Conservation (phyloP, 2,888 invertebrate genomes). For the Salpingus planirostris region DNA sequence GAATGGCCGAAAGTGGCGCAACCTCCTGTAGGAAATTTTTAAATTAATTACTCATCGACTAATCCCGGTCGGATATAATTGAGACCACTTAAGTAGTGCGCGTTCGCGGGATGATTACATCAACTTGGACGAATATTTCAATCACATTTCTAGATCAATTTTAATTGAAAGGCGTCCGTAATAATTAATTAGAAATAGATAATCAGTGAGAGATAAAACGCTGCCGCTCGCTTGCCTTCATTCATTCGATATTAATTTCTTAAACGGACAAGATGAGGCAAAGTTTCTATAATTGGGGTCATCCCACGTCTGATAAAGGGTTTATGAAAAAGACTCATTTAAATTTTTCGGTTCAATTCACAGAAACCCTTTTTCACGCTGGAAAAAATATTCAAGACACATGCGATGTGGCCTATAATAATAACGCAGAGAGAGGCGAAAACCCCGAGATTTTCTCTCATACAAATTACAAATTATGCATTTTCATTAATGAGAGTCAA, state of each 20-base stretch:
- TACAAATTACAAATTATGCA: too few relatives aligned
- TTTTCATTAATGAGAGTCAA: too few relatives aligned
- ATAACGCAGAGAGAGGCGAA: too few relatives aligned
- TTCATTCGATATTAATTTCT: conserved; percentile 4
- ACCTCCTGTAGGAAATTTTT: conserved; percentile 47
- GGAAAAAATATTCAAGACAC: too few relatives aligned
- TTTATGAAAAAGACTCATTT: conserved; percentile 8
- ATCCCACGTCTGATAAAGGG: conserved; percentile 4
- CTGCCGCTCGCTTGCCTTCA: conserved; percentile 3
- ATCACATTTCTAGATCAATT: conserved; percentile 1
- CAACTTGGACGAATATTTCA: neutral
- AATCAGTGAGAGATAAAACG: conserved; percentile 6
- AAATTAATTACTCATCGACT: neutral
- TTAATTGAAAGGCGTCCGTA: conserved; percentile 8
- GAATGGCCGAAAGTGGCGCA: conserved; percentile 66
- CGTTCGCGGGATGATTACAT: too few relatives aligned
- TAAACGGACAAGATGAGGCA: too few relatives aligned
- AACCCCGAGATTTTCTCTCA: too few relatives aligned
- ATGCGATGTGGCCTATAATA: too few relatives aligned
- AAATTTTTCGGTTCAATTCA: conserved; percentile 6
- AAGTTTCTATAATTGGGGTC: conserved; percentile 9
- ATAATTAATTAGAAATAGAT: conserved; percentile 9
- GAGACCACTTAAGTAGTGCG: too few relatives aligned
- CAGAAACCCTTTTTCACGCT: neutral
- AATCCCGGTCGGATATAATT: too few relatives aligned